These are phyloP conservation scores for Okapia johnstoni DNA, from an alignment of 2,113 vertebrate species.

Conservation along the genomic window DNA sequence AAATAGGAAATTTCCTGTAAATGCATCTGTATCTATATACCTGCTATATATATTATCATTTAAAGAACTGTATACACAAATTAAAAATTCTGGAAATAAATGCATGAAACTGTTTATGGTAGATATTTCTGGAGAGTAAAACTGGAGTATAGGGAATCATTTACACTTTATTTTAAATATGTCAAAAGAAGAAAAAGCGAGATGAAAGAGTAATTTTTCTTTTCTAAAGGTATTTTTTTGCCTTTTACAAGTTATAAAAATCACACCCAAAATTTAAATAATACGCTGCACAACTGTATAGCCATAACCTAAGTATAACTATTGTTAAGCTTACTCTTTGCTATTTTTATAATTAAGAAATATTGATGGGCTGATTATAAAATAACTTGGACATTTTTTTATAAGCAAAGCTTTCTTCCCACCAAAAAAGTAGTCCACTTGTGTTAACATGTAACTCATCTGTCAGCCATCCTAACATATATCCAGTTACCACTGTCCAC, in stretches of 20 bases:
- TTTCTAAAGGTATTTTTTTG: background rate
- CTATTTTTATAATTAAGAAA: background rate
- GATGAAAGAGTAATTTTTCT: background rate
- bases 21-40: background rate
- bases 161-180: background rate
- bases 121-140: background rate
- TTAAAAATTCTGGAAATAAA: background rate
- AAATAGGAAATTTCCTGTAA: background rate
- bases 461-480: background rate
- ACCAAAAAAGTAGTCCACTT: background rate
- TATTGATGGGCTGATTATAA: background rate
- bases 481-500: background rate
- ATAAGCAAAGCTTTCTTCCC: background rate
- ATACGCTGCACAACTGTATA: background rate
- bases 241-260: background rate
- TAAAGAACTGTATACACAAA: background rate
- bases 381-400: background rate
- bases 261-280: background rate
- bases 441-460: background rate
- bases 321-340: background rate
- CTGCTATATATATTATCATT: background rate
- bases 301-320: background rate
- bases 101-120: background rate
- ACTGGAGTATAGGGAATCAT: background rate
- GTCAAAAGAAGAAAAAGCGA: background rate